Evolutionary conservation across 2,113 vertebrate genomes (phyloP), one percentile per base, ranked within the genome.

Genomic region (Xiphophorus couchianus): DNA sequence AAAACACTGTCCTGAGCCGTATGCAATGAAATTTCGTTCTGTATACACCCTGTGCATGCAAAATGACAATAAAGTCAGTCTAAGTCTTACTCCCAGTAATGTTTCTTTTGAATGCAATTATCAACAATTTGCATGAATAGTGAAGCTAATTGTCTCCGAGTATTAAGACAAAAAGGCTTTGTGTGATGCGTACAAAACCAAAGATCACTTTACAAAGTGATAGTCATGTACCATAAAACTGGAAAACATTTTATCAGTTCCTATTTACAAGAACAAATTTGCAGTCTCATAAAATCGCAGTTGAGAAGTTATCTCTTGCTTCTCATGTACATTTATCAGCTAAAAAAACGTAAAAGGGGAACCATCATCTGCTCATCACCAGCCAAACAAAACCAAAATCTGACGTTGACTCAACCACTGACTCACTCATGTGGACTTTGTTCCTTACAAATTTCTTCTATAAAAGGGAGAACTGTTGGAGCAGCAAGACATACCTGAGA

Each of bases 381-480:
- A 25, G 3, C 35, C 44, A n/a, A 37, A 61, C 12, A 72, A 13
- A 70, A 13, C 3, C 1, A 25, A 42, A 17, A 76, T 4, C 1
- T 60, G 1, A 27, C 5, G 25, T 19, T 54, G 15, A 61, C 37
- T 61, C 11, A 4, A 80, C 25, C 4, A 30, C 51, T 63, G 39
- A 39, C 3, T 48, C 30, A 27, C n/a, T 6, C 25, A 60, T 28
- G 42, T 15, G 44, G 63, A 78, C 83, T 89, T 88, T 85, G 87
- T 61, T 71, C 73, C 42, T 48, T 5, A 19, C 17, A 19, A 6
- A 48, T 48, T 19, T 48, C 5, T 19, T 5, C 44, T 48, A 48
- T 48, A 42, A 42, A 42, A 42, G 14, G 39, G 14, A 42, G 39
- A 42, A 15, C 39, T 15, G 39, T 15, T 22, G 2, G 29, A 71